A percentile compares a stretch with the other conserved stretches of the same genome.
These are phyloP conservation scores for Chondrosia reniformis DNA, from an alignment of 37 sponge, comb jelly and placozoan genomes.

Conservation along the genomic window DNA sequence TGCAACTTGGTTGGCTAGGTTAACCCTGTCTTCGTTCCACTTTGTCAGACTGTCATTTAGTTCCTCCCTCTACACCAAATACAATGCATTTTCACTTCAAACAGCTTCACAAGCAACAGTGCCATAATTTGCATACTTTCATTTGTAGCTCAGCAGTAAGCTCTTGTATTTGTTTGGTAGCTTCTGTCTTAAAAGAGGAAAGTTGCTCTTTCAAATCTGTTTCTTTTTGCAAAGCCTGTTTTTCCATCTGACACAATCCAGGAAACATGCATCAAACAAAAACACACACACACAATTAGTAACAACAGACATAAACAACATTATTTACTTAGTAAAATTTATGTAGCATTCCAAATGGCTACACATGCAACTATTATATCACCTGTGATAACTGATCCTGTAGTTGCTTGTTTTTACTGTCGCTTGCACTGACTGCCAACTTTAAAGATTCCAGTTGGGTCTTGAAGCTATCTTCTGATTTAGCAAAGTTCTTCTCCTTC, in stretches of 20 bases:
- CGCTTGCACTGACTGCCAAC: not conserved
- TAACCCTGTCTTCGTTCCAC: constrained; percentile 19
- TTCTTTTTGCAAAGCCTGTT: too few species aligned
- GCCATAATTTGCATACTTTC: constrained; percentile 5
- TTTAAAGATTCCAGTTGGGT: constrained; percentile 21
- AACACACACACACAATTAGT: too few species aligned
- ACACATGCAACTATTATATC: too few species aligned
- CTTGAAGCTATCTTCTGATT: constrained; percentile 16
- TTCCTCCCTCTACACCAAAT: not conserved
- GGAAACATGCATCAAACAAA: too few species aligned
- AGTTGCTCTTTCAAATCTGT: constrained; percentile 39
- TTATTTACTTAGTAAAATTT: too few species aligned
- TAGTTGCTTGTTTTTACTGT: not conserved
- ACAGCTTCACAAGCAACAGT: not conserved
- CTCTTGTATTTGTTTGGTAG: constrained; percentile 39
- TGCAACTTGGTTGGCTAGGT: constrained; percentile 13
- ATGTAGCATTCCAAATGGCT: too few species aligned
- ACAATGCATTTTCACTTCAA: not conserved
- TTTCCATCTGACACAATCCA: too few species aligned
- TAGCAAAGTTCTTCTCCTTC: constrained; percentile 5
- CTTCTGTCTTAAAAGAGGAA: constrained; percentile 36
- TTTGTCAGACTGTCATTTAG: constrained; percentile 12
- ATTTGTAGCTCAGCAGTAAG: constrained; percentile 40
- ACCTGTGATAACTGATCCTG: constrained; percentile 6
- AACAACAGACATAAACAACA: too few species aligned